These are phyloP conservation scores for Psittacula echo DNA, from an alignment of 2,797 vertebrate species.

Conservation along the genomic window DNA sequence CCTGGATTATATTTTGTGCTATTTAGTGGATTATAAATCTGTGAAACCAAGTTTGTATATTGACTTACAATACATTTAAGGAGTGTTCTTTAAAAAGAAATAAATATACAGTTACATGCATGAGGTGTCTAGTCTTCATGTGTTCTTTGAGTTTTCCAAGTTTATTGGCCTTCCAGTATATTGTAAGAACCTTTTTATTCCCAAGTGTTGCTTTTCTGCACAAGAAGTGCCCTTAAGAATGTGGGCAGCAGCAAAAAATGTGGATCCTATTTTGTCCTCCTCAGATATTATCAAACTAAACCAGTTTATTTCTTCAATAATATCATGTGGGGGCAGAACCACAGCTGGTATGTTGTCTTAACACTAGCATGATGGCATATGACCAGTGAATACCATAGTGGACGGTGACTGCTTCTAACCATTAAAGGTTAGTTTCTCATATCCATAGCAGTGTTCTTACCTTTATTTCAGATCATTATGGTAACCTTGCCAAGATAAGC, in stretches of 20 bases:
- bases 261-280: background rate
- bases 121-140: slow-evolving; percentile 80
- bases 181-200: background rate
- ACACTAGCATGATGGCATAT: background rate
- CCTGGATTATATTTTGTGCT: slow-evolving; percentile 90
- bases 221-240: background rate
- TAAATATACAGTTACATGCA: slow-evolving; percentile 88
- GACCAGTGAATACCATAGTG: background rate
- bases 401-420: background rate
- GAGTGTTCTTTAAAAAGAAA: slow-evolving; percentile 99
- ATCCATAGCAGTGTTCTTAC: background rate
- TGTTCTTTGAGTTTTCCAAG: slow-evolving; percentile 64
- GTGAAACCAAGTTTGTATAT: slow-evolving; percentile 92
- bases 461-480: slow-evolving; percentile 13
- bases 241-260: background rate
- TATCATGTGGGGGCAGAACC: background rate
- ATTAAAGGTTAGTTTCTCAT: background rate
- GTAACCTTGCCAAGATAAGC: background rate
- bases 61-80: slow-evolving; percentile 89
- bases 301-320: background rate
- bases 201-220: background rate
- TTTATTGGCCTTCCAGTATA: background rate
- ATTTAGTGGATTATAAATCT: slow-evolving; percentile 95
- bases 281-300: background rate
- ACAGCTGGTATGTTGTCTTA: background rate